Conservation (phyloP, 2,888 invertebrate species). For the Serrognathus titanus region DNA sequence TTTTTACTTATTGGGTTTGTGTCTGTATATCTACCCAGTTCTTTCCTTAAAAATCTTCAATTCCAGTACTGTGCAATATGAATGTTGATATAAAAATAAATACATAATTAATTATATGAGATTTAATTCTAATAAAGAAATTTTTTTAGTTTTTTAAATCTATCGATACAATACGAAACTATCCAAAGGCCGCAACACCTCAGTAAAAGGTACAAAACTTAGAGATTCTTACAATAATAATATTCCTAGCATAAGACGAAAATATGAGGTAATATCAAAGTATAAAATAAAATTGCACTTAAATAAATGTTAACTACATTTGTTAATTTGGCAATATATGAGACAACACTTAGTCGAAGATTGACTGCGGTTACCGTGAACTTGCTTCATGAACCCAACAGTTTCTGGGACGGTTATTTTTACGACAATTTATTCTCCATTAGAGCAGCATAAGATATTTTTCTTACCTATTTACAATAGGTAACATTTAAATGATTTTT, state of each 20-base stretch:
- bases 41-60: too few relatives aligned
- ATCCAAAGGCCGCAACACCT: constrained; percentile 38
- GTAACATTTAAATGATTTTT: constrained; percentile 13
- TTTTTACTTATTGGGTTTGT: too few relatives aligned
- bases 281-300: constrained; percentile 46
- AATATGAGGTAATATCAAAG: constrained; percentile 45
- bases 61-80: too few relatives aligned
- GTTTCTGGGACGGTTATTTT: constrained; percentile 19
- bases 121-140: neutral
- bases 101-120: constrained; percentile 2
- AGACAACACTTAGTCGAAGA: constrained; percentile 11
- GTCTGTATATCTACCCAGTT: too few relatives aligned
- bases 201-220: constrained; percentile 15
- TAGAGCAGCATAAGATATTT: constrained; percentile 10
- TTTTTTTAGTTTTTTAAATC: neutral
- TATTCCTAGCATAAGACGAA: constrained; percentile 35
- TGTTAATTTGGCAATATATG: constrained; percentile 43
- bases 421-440: neutral
- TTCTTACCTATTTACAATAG: constrained; percentile 23
- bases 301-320: constrained; percentile 22
- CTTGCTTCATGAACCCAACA: constrained; percentile 10
- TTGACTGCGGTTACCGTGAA: constrained; percentile 7
- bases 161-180: constrained; percentile 25
- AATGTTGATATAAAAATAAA: constrained; percentile 7
- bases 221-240: constrained; percentile 26